Conservation (phyloP, 2,797 vertebrate genomes). For the Morus bassanus region DNA sequence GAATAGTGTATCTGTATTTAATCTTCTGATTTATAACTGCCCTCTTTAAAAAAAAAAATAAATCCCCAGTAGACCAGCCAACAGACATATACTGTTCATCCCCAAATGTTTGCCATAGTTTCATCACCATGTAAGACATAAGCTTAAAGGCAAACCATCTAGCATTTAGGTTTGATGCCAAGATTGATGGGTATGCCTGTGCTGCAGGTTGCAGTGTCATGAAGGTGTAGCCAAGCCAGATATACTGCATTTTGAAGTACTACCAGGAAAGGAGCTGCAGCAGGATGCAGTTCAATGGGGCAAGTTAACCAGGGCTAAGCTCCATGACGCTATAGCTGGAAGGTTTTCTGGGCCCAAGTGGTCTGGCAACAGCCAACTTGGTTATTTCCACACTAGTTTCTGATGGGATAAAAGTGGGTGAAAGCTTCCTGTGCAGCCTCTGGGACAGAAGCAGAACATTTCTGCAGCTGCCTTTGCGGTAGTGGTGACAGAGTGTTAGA, state of each 20-base stretch:
- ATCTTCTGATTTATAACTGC: neutral
- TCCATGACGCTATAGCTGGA: neutral
- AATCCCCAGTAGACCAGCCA: neutral
- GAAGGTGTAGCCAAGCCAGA: too few species aligned
- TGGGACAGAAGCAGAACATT: too few species aligned
- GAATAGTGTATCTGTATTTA: conserved; percentile 17
- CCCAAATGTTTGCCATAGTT: neutral
- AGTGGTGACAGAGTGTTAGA: too few species aligned
- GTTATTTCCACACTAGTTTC: too few species aligned
- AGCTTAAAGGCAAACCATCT: neutral
- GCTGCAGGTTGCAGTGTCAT: too few species aligned
- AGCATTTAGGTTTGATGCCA: too few species aligned
- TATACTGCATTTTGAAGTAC: too few species aligned
- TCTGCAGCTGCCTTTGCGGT: too few species aligned
- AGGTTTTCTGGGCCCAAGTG: neutral
- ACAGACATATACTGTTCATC: neutral
- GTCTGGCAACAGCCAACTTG: too few species aligned
- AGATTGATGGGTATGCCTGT: too few species aligned
- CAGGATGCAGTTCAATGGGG: neutral
- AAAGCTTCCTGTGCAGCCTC: too few species aligned
- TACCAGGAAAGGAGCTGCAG: neutral
- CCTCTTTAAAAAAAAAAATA: neutral
- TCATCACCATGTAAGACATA: neutral
- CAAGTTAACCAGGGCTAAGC: neutral
- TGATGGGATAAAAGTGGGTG: too few species aligned